Conservation (phyloP, 1,140 invertebrate genomes). For the Lucilia cuprina region DNA sequence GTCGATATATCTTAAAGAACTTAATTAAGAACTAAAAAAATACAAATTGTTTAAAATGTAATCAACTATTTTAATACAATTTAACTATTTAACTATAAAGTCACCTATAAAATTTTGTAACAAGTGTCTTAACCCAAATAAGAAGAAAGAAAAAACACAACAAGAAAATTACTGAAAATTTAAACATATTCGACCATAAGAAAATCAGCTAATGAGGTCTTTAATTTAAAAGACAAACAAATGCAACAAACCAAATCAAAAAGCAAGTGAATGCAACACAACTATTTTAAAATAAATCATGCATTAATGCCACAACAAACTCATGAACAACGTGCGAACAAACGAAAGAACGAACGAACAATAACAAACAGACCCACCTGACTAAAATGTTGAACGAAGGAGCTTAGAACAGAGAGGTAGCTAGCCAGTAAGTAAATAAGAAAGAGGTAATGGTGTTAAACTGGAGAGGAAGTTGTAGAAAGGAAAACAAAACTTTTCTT, state of each 20-base stretch:
- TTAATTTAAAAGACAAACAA: background rate
- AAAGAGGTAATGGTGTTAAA: background rate
- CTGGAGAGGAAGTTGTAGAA: background rate
- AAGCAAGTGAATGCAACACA: background rate
- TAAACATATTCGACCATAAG: background rate
- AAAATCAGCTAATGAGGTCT: background rate
- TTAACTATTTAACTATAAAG: background rate
- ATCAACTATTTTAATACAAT: too few species aligned
- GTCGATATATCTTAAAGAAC: too few species aligned
- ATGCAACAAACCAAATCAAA: background rate
- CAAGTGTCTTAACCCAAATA: slow-evolving; percentile 5
- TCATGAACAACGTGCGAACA: slow-evolving; percentile 2
- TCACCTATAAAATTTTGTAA: background rate
- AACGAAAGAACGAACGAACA: background rate
- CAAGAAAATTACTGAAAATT: background rate
- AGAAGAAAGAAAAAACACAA: background rate
- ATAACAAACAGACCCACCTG: slow-evolving; percentile 23
- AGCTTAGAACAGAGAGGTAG: background rate
- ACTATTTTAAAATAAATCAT: slow-evolving; percentile 12
- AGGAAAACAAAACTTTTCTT: background rate
- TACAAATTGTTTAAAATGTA: background rate
- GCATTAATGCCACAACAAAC: slow-evolving; percentile 14
- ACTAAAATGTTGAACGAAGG: background rate
- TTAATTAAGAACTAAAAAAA: too few species aligned
- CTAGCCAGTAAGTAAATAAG: too few species aligned